Conservation (phyloP, 2,888 invertebrate genomes). For the Incurvaria masculella region DNA sequence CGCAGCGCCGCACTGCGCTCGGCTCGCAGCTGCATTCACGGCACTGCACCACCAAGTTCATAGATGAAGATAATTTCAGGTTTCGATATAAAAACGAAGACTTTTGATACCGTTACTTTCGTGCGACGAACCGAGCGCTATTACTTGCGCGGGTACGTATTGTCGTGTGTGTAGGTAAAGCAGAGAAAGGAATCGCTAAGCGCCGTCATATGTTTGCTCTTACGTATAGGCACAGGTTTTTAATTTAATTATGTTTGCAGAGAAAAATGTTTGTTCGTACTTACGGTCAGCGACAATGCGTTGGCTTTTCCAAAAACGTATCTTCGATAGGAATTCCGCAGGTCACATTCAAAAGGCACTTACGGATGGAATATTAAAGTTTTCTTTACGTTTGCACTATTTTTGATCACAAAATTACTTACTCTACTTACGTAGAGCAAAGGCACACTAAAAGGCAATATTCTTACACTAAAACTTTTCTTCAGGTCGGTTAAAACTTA, state of each 20-base stretch:
- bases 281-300: neutral
- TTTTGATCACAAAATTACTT: conserved; percentile 39
- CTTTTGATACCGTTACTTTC: neutral
- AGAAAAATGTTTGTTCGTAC: neutral
- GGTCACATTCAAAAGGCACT: neutral
- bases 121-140: neutral
- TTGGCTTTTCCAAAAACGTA: neutral
- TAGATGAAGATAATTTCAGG: conserved; percentile 37
- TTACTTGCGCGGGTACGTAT: too few relatives aligned
- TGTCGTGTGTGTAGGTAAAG: too few relatives aligned
- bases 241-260: neutral
- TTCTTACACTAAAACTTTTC: conserved; percentile 30
- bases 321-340: too few relatives aligned
- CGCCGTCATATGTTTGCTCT: too few relatives aligned
- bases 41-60: conserved; percentile 46
- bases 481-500: too few relatives aligned
- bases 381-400: conserved; percentile 36
- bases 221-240: too few relatives aligned
- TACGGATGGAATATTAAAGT: neutral
- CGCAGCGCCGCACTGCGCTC: conserved; percentile 42
- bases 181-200: too few relatives aligned
- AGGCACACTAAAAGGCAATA: conserved; percentile 46
- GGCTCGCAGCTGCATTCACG: conserved; percentile 33
- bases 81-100: neutral
- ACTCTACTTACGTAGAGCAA: conserved; percentile 34